Conservation (phyloP, 2,113 vertebrate genomes). For the Amphiprion ocellaris region DNA sequence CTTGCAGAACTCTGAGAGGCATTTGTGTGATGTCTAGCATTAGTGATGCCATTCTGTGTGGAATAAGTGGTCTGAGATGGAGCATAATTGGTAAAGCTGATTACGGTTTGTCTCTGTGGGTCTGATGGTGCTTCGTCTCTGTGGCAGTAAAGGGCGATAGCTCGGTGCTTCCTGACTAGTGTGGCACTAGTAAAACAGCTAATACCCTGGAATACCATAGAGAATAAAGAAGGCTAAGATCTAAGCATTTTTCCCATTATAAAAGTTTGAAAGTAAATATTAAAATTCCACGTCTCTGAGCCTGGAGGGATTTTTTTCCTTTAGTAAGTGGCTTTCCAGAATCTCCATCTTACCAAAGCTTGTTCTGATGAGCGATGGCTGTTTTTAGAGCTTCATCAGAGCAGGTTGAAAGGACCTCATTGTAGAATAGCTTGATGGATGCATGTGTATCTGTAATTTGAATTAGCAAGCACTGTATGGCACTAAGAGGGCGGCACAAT, state of each 20-base stretch:
- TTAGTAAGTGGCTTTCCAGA: slow-evolving; percentile 11
- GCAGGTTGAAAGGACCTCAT: not conserved
- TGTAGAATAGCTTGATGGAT: slow-evolving; percentile 12
- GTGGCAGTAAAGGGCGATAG: slow-evolving; percentile 26
- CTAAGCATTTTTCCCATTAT: not conserved
- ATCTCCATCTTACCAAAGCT: slow-evolving; percentile 2
- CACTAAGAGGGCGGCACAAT: slow-evolving; percentile 58
- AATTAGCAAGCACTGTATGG: slow-evolving; percentile 39
- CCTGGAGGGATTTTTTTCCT: not conserved
- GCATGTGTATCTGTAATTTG: slow-evolving; percentile 44
- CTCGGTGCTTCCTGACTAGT: slow-evolving; percentile 12
- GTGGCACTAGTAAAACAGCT: slow-evolving; percentile 19
- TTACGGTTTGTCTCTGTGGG: slow-evolving; percentile 72
- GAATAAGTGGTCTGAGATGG: slow-evolving; percentile 81
- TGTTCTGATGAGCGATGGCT: not conserved
- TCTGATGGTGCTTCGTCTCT: slow-evolving; percentile 65
- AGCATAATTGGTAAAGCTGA: slow-evolving; percentile 82
- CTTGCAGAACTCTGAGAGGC: slow-evolving; percentile 57
- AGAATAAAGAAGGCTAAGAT: not conserved
- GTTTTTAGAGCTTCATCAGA: slow-evolving; percentile 8
- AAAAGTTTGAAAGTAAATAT: not conserved
- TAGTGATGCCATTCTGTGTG: slow-evolving; percentile 75
- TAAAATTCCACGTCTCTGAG: not conserved
- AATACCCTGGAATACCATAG: slow-evolving; percentile 5
- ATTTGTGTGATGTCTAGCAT: slow-evolving; percentile 75